These are phyloP conservation scores for Hipposideros armiger DNA, from an alignment of 2,113 vertebrate genomes.

Conservation along the genomic window DNA sequence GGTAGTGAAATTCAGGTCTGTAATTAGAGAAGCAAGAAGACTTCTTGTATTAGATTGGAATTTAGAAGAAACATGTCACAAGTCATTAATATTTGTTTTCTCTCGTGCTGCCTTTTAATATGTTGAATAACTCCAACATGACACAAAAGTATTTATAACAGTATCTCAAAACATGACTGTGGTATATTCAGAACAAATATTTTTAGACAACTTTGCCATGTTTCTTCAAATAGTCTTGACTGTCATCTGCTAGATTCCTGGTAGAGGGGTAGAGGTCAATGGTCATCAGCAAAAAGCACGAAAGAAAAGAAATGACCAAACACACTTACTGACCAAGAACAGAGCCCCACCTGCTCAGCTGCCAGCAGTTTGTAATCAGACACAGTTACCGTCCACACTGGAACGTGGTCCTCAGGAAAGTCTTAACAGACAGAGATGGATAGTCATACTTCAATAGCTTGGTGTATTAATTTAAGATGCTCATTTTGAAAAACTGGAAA, in stretches of 20 bases:
- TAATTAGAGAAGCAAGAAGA: slow-evolving; percentile 49
- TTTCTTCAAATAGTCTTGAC: slow-evolving; percentile 9
- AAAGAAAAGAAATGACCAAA: background rate
- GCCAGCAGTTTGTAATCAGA: background rate
- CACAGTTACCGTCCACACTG: background rate
- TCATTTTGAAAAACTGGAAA: background rate
- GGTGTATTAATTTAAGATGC: background rate
- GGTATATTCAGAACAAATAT: background rate
- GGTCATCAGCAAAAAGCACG: background rate
- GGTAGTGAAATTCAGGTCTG: slow-evolving; percentile 66
- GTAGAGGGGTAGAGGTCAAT: background rate
- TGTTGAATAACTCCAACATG: background rate
- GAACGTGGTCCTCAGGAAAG: background rate
- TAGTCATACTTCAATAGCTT: background rate
- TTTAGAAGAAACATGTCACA: slow-evolving; percentile 55
- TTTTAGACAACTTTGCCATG: background rate
- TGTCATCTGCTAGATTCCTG: background rate
- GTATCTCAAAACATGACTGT: background rate
- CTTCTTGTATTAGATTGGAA: background rate
- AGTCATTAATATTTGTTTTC: background rate
- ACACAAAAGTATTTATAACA: background rate
- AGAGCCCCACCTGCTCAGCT: background rate
- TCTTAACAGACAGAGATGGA: background rate
- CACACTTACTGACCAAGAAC: background rate
- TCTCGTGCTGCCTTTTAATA: background rate